Evolutionary conservation across 1,140 invertebrate genomes (phyloP).

Genomic region (Drosophila gunungcola): DNA sequence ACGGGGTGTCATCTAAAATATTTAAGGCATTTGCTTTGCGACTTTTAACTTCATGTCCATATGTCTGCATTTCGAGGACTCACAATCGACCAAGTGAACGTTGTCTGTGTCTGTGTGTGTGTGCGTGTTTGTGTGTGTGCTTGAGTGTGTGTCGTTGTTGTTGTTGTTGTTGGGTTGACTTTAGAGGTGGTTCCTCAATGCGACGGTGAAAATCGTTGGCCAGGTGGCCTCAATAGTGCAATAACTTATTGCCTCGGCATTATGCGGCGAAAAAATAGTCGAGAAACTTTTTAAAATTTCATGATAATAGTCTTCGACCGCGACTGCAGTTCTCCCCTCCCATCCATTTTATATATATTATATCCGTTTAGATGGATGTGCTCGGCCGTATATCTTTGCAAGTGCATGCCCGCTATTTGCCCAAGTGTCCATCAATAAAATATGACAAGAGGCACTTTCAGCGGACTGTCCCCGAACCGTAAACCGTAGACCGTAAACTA

Average conservation of each 20-base stretch:
- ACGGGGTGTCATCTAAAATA: constrained; percentile 61
- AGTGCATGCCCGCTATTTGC: constrained; percentile 48
- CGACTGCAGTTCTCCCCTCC: constrained; percentile 39
- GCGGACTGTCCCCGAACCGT: constrained; percentile 33
- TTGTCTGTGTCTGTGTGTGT: neutral
- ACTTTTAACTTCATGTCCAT: constrained; percentile 21
- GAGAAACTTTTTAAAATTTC: constrained; percentile 74
- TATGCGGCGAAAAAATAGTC: constrained; percentile 62
- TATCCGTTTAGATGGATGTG: constrained; percentile 24
- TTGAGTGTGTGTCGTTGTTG: no score
- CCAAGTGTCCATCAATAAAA: constrained; percentile 63
- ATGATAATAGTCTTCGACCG: constrained; percentile 61
- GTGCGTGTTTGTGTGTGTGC: neutral
- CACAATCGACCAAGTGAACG: constrained; percentile 33
- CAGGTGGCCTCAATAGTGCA: constrained; percentile 77
- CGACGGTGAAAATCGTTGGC: constrained; percentile 30
- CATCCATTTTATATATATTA: constrained; percentile 7
- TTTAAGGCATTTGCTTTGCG: constrained; percentile 63
- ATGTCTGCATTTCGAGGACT: constrained; percentile 51
- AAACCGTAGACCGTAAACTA: constrained; percentile 15
- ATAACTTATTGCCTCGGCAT: constrained; percentile 72
- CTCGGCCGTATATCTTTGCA: constrained; percentile 29
- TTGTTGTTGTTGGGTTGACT: constrained; percentile 1
- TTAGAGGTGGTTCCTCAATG: neutral
- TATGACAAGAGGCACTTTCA: constrained; percentile 54